Base-by-base conservation (phyloP, 2,797 vertebrate genomes). In the Hydrophis major region DNA sequence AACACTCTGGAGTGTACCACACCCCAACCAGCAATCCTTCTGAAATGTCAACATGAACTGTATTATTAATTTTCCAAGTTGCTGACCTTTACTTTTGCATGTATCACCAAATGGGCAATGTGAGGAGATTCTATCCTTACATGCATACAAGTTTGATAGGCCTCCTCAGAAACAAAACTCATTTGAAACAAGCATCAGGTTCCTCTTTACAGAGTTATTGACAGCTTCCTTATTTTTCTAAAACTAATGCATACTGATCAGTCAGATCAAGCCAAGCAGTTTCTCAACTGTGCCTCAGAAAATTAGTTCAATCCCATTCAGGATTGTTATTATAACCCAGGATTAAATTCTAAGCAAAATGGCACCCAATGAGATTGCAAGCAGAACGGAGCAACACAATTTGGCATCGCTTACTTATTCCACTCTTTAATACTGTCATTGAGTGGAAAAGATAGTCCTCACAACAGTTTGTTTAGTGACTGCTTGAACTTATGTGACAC, bases 21-120 rank as follows among this genome's bases (percentile, higher is more conserved):
- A 0, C 92, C 92, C 87, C 94, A 92, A 93, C 13, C 87, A 96
- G 89, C 94, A 94, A 93, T 95, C 91, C 93, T 94, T 95, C 93
- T 47, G 56, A 97, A 96, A 97, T 56, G 91, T 90, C 94, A 96
- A 95, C 90, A 63, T 1, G 6, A 95, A 92, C 88, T 92, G 57
- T 78, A 94, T 18, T 16, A 95, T 87, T 90, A 93, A 93, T 96
- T 97, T 96, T 95, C 93, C 95, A 93, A 95, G 95, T 92, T 96
- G 87, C 57, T 92, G 16, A 96, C 93, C 87, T 96, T 95, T 93
- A 93, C 59, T 96, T 90, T 56, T 78, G 90, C 25, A 94, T 94
- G 93, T 92, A 92, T 93, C 92, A 89, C 57, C 90, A 92, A 91
- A n/a, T 28, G 78, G 10, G 91, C 78, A 91, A 86, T 93, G 69